Base-by-base conservation (phyloP, 23 tunicate species). In the Styela clava region DNA sequence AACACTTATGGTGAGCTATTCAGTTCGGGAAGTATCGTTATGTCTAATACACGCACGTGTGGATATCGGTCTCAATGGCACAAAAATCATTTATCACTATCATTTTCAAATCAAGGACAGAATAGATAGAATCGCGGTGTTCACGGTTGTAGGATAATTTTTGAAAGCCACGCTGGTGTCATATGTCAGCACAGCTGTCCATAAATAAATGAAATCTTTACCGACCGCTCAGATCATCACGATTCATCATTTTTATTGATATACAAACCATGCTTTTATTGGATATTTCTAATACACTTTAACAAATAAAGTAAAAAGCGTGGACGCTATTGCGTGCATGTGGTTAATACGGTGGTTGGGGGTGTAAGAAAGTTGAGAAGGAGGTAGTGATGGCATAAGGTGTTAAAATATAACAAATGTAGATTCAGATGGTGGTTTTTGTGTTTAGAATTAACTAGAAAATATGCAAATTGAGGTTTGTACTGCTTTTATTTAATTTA, bases 51-150 rank as follows among this genome's bases (percentile, higher is more conserved):
- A 44, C 56, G 56, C 56, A 44, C 56, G 56, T 44, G 56, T 12
- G 12, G 56, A 44, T 44, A 5, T 33, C 5, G 16, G 34, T 71
- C 77, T 71, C 77, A 71, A 16, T 3, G 77, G 77, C 77, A 21
- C 77, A 28, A 21, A 71, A 71, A 71, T 71, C 77, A 71, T 71
- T 71, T 30, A 29, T 71, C 77, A 71, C 32, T 32, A 71, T 71
- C 37, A 30, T 28, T 44, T 44, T 44, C 56, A 44, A 44, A 44
- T 44, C 56, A 44, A 5, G 56, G 56, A 44, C 56, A 12, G 12
- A 44, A 12, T 44, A 44, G 56, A 44, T 44, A 44, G 56, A 44
- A 44, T 44, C 56, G 7, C 12, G 12, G 56, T 12, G 56, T 44
- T 44, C 12, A 44, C 56, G 56, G 56, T 44, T 44, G 56, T 44